These are phyloP conservation scores for Pseudopleuronectes americanus DNA, from an alignment of 2,797 vertebrate species.

Conservation along the genomic window DNA sequence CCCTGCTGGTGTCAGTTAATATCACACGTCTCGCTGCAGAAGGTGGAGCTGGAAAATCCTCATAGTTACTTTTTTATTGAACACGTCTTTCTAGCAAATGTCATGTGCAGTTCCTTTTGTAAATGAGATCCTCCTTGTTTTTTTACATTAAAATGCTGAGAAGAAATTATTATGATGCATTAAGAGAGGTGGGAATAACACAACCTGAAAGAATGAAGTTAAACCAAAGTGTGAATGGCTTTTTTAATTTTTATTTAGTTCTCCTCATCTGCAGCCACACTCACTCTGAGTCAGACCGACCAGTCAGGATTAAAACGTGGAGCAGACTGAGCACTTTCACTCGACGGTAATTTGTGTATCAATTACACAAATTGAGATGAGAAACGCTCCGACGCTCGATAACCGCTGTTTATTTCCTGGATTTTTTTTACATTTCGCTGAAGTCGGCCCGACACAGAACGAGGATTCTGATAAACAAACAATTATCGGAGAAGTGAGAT, in stretches of 20 bases:
- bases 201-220: no score
- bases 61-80: neutral
- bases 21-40: conserved; percentile 18
- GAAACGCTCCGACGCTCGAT: neutral
- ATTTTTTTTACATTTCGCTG: conserved; percentile 2
- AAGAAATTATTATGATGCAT: no score
- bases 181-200: no score
- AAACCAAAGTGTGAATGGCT: no score
- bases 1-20: conserved; percentile 54
- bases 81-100: neutral
- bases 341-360: conserved; percentile 13
- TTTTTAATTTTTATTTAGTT: no score
- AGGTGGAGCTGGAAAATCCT: neutral
- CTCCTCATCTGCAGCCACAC: neutral
- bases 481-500: neutral
- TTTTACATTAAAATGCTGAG: no score
- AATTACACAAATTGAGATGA: conserved; percentile 17
- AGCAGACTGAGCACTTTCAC: neutral
- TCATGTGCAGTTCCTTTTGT: neutral
- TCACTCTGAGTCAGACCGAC: conserved; percentile 9
- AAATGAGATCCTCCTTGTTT: no score
- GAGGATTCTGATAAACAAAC: neutral
- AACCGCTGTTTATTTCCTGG: conserved; percentile 7
- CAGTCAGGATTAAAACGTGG: neutral
- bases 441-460: conserved; percentile 3